A percentile compares a stretch with the other conserved stretches of the same genome.
Evolutionary conservation across 1,140 invertebrate genomes (phyloP).

Genomic region (Drosophila melanica): DNA sequence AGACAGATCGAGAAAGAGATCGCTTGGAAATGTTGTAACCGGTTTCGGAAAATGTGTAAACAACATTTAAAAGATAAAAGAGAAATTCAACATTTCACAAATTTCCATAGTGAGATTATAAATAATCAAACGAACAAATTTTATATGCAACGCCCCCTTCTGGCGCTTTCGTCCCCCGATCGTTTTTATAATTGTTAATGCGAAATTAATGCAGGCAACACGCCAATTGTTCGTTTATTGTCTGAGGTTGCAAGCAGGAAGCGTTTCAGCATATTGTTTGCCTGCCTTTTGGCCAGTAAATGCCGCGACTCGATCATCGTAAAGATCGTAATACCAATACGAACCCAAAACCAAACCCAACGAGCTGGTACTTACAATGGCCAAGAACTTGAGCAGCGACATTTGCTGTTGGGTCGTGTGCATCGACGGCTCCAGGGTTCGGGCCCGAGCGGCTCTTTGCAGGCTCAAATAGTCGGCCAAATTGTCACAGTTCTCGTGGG

Average conservation of each 20-base stretch:
- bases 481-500: slow-evolving; percentile 74
- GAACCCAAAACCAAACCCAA: neutral
- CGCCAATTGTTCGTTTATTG: slow-evolving; percentile 62
- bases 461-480: slow-evolving; percentile 76
- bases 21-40: slow-evolving; percentile 9
- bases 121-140: slow-evolving; percentile 66
- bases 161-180: neutral
- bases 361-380: slow-evolving; percentile 86
- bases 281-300: slow-evolving; percentile 33
- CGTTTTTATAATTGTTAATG: slow-evolving; percentile 41
- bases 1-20: slow-evolving; percentile 15
- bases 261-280: slow-evolving; percentile 23
- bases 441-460: slow-evolving; percentile 64
- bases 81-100: slow-evolving; percentile 8
- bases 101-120: slow-evolving; percentile 47
- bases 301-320: slow-evolving; percentile 18
- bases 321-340: slow-evolving; percentile 25
- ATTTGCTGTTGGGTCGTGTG: slow-evolving; percentile 78
- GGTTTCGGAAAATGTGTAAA: slow-evolving; percentile 8
- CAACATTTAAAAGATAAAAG: too few relatives aligned
- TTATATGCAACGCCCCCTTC: slow-evolving; percentile 42
- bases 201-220: slow-evolving; percentile 70
- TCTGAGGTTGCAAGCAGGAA: slow-evolving; percentile 69
- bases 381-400: slow-evolving; percentile 87
- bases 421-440: slow-evolving; percentile 41